Evolutionary conservation across 2,797 vertebrate species (phyloP), one percentile per base, ranked within the genome.

Genomic region (Peromyscus eremicus): DNA sequence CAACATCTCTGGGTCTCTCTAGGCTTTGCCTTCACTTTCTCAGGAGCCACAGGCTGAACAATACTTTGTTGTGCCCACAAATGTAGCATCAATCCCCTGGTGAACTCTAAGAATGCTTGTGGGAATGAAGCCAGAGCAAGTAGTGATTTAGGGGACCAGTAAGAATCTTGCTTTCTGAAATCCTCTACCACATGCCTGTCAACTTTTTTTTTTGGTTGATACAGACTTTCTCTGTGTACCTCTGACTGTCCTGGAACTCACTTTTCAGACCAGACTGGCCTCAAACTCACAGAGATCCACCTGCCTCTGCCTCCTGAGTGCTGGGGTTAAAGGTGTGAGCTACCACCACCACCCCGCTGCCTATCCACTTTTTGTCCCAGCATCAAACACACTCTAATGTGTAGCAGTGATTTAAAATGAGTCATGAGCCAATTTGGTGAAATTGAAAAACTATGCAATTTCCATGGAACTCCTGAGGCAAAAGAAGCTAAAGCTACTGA

Each of bases 1-100:
- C 40, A 75, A 46, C 55, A 75, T n/a, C 89, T 83, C 76, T 89
- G 92, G 62, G 40, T 89, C 82, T 89, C 25, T 75, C 66, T 81
- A 19, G 23, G 25, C 8, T 60, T 93, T 82, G 34, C 75, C 17
- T 79, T 70, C 40, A 23, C 57, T 87, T 73, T 86, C 68, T 55
- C 49, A 46, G 49, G 37, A 94, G 89, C 34, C 55, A 73, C 34
- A 57, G n/a, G 71, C 6, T 57, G 32, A 88, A n/a, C 27, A 79
- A 13, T n/a, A 60, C n/a, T 76, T 46, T 55, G 34, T 29, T 23
- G 43, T 43, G 91, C 64, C 79, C 83, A 27, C 16, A 40, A 68
- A 92, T 80, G 81, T 14, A 32, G 11, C 66, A 40, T 77, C 37
- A 17, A 2, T 49, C 91, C 60, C n/a, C 40, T 21, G 37, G 40